phyloP scores from a whole-genome alignment of 2,113 vertebrate genomes.

The Bubo blakistoni region DNA sequence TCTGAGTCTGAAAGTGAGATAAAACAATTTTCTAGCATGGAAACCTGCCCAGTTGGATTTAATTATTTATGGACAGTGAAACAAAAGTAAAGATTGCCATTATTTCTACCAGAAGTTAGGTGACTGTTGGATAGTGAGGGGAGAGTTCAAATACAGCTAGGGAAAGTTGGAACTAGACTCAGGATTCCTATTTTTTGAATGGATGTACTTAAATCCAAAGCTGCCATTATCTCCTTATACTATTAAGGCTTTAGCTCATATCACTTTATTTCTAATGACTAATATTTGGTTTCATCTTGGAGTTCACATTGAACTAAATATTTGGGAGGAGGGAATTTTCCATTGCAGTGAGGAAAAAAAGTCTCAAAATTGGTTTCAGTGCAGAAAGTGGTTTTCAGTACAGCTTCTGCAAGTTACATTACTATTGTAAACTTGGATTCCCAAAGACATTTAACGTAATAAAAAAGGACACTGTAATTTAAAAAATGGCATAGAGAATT shows the following conservation, averaged over 20 bases:
- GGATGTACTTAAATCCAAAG: not conserved
- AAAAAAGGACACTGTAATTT: constrained; percentile 3
- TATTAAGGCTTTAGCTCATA: not conserved
- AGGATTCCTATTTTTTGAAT: not conserved
- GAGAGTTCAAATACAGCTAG: not conserved
- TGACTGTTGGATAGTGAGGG: not conserved
- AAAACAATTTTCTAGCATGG: not conserved
- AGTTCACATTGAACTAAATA: not conserved
- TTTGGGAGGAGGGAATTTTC: not conserved
- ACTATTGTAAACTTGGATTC: not conserved
- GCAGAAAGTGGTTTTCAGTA: not conserved
- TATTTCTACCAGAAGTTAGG: not conserved
- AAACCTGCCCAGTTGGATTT: not conserved
- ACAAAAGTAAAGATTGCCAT: not conserved
- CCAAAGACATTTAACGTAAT: not conserved
- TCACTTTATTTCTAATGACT: not conserved
- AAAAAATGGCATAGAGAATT: not conserved
- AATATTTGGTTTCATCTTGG: not conserved
- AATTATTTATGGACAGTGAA: not conserved
- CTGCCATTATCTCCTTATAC: not conserved
- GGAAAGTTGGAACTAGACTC: not conserved
- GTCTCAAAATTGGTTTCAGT: not conserved
- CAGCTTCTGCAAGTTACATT: not conserved
- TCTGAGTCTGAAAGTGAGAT: not conserved
- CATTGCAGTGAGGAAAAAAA: not conserved